Evolutionary conservation across 2,113 vertebrate species (phyloP), one percentile per base, ranked within the genome.

Genomic region (Eubucco bourcierii): DNA sequence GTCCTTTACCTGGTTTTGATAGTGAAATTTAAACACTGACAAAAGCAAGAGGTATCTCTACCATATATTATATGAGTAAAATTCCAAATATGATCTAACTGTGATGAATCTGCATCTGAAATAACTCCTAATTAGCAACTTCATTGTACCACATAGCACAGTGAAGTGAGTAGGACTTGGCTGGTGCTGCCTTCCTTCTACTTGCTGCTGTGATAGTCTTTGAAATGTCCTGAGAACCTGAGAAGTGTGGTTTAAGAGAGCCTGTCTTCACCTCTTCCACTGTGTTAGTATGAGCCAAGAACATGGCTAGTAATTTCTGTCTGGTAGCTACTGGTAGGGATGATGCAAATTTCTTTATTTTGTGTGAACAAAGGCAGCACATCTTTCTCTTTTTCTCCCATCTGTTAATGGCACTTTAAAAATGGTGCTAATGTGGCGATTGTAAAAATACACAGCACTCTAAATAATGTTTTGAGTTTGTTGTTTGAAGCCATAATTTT

Each of bases 311-410:
- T 50, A 44, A 21, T 8, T 78, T 91, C 29, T 91, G 39, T 21
- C 33, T 64, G 16, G 4, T 58, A 37, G 56, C 34, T 53, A 7
- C 15, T 33, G 34, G n/a, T 63, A 33, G 66, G 47, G 20, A 14
- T 64, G 20, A 10, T 59, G 9, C 46, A 58, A 19, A 9, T 61
- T 39, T 59, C 29, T 33, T 14, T 17, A 4, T 24, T 13, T 66
- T 52, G 4, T 5, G 3, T 77, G 31, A 29, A 33, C n/a, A 50
- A 71, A 71, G 15, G 25, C 47, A 70, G 24, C 21, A 28, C 0
- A 0, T 60, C 6, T 18, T 2, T 0, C 24, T 83, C 15, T 71
- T 29, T 70, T 44, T 13, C 16, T 4, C 8, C 3, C 0, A 2
- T 66, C 46, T 73, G 13, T 21, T 83, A 16, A 21, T 53, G 41